Evolutionary conservation across 2,797 vertebrate genomes (phyloP).

Genomic region (Typhlichthys subterraneus): DNA sequence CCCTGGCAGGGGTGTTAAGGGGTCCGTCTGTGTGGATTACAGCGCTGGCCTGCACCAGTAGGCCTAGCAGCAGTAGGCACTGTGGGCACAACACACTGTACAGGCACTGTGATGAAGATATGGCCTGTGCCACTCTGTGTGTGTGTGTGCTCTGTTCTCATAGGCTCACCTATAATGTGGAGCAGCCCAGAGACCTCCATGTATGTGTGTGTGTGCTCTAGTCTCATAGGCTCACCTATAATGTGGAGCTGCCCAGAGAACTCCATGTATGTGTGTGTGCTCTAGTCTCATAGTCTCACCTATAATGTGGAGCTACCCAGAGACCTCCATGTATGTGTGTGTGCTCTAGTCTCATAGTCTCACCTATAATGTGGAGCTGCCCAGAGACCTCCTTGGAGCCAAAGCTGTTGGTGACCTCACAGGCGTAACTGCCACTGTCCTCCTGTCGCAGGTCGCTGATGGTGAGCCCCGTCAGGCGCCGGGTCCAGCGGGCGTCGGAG

Average conservation of each 20-base stretch:
- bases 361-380: slow-evolving; percentile 92
- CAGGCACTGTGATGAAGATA: neutral
- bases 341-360: slow-evolving; percentile 20
- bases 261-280: slow-evolving; percentile 15
- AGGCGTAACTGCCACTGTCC: slow-evolving; percentile 95
- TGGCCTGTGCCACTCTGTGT: slow-evolving; percentile 43
- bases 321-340: slow-evolving; percentile 31
- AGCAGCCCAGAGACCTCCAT: neutral
- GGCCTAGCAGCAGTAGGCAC: slow-evolving; percentile 61
- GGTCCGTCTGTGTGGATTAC: slow-evolving; percentile 70
- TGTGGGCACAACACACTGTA: slow-evolving; percentile 20
- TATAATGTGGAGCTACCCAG: no score
- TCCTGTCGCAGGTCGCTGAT: slow-evolving; percentile 92
- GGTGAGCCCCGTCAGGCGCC: slow-evolving; percentile 90
- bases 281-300: no score
- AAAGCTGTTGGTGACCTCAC: slow-evolving; percentile 98
- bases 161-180: no score
- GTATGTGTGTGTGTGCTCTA: slow-evolving; percentile 3
- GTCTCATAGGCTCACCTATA: no score
- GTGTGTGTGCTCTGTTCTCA: slow-evolving; percentile 15
- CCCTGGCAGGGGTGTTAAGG: slow-evolving; percentile 68
- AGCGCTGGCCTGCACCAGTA: slow-evolving; percentile 52
- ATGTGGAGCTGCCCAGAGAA: no score
- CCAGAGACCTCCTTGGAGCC: slow-evolving; percentile 95
- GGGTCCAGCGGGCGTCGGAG: slow-evolving; percentile 90